Evolutionary conservation across 1,140 invertebrate species (phyloP).

Genomic region (Pemphigus obesinymphae): DNA sequence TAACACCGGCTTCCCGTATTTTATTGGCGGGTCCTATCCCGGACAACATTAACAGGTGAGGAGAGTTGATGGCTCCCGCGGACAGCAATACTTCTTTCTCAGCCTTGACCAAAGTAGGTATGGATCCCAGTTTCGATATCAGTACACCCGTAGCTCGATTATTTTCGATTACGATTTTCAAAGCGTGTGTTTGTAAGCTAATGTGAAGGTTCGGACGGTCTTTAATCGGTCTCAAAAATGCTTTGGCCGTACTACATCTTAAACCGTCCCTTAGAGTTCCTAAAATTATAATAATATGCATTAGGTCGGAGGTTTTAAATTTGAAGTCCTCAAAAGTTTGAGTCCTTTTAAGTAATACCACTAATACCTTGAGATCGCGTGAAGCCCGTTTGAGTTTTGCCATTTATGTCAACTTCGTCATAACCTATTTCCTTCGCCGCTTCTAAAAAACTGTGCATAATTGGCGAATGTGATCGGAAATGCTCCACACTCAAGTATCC

Average conservation of each 20-base stretch:
- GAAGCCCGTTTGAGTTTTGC: slow-evolving; percentile 68
- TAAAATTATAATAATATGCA: slow-evolving; percentile 1
- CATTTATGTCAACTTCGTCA: slow-evolving; percentile 67
- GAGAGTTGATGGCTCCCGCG: slow-evolving; percentile 66
- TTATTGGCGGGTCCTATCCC: slow-evolving; percentile 66
- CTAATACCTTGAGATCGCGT: slow-evolving; percentile 32
- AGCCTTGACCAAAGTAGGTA: slow-evolving; percentile 48
- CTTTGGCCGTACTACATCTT: slow-evolving; percentile 58
- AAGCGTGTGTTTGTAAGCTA: slow-evolving; percentile 55
- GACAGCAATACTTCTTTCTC: slow-evolving; percentile 67
- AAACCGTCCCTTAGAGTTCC: slow-evolving; percentile 74
- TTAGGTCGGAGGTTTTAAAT: not conserved
- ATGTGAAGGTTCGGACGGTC: slow-evolving; percentile 69
- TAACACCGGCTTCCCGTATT: slow-evolving; percentile 56
- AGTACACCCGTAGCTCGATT: slow-evolving; percentile 59
- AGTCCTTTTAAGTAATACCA: not conserved
- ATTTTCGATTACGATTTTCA: slow-evolving; percentile 55
- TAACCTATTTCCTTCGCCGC: slow-evolving; percentile 69
- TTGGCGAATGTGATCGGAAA: slow-evolving; percentile 58
- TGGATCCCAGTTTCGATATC: slow-evolving; percentile 55
- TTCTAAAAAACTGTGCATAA: slow-evolving; percentile 62
- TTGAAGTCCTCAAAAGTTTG: not conserved
- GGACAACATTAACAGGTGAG: slow-evolving; percentile 75
- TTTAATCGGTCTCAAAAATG: slow-evolving; percentile 71
- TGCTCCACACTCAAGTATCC: slow-evolving; percentile 66